These are phyloP conservation scores for Drosophila pseudoananassae DNA, from an alignment of 1,140 invertebrate genomes.

Conservation along the genomic window DNA sequence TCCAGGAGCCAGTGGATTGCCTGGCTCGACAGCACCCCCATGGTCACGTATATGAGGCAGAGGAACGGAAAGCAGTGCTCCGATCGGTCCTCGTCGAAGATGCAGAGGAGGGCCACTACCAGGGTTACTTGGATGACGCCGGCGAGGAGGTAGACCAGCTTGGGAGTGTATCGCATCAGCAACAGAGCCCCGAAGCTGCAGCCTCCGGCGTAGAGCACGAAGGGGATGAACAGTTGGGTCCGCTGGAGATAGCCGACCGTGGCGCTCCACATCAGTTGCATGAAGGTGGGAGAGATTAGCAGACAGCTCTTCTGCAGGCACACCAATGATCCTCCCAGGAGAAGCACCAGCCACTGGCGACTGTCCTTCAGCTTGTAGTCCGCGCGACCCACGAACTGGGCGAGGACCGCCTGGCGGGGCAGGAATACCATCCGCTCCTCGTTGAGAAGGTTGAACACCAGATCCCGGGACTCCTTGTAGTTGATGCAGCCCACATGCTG, in stretches of 20 bases:
- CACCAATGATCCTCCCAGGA: constrained; percentile 48
- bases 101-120: constrained; percentile 66
- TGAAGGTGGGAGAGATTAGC: constrained; percentile 55
- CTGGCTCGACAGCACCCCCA: constrained; percentile 73
- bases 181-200: constrained; percentile 57
- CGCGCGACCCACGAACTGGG: constrained; percentile 63
- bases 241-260: constrained; percentile 47
- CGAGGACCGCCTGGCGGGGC: constrained; percentile 58
- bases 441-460: constrained; percentile 76
- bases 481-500: constrained; percentile 62
- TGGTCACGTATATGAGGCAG: constrained; percentile 64
- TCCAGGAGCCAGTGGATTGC: constrained; percentile 69
- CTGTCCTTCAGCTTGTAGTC: constrained; percentile 57
- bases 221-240: constrained; percentile 56
- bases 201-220: constrained; percentile 56
- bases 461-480: constrained; percentile 70
- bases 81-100: constrained; percentile 63
- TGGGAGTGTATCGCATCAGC: constrained; percentile 68
- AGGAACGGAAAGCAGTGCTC: constrained; percentile 74
- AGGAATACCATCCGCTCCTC: constrained; percentile 71
- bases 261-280: constrained; percentile 72
- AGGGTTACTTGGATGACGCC: constrained; percentile 71
- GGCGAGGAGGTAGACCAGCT: constrained; percentile 73
- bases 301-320: constrained; percentile 50
- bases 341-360: constrained; percentile 67